Percentiles rank a stretch among this genome's conserved stretches.
phyloP scores from a whole-genome alignment of 2,888 invertebrate species.

The Hydraecia micacea region DNA sequence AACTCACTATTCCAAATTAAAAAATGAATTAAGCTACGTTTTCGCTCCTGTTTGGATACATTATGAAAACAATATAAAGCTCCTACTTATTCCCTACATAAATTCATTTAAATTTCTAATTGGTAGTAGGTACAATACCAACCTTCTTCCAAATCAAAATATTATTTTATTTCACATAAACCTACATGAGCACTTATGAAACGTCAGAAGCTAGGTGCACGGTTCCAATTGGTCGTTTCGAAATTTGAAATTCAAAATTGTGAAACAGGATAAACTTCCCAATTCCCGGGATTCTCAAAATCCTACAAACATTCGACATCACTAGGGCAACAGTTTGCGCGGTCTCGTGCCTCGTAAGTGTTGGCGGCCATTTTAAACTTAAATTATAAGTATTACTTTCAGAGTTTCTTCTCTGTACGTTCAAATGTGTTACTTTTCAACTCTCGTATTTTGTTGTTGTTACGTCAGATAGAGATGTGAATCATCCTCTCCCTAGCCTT shows the following conservation, averaged over 20 bases:
- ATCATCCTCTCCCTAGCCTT: neutral
- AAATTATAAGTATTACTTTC: conserved; percentile 67
- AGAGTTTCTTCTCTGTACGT: conserved; percentile 22
- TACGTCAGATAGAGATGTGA: neutral
- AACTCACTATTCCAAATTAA: neutral
- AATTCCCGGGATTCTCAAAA: conserved; percentile 10
- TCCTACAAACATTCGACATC: conserved; percentile 27
- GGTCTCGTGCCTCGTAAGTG: conserved; percentile 56
- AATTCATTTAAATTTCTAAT: neutral
- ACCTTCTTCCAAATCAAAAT: too few relatives aligned
- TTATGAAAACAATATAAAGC: neutral
- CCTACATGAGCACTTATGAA: too few relatives aligned
- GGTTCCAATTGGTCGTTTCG: too few relatives aligned
- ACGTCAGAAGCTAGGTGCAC: too few relatives aligned
- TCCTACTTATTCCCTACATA: too few relatives aligned
- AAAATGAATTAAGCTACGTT: neutral
- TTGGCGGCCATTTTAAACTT: conserved; percentile 68
- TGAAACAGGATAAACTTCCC: neutral
- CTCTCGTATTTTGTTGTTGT: conserved; percentile 12
- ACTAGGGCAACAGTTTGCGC: conserved; percentile 55
- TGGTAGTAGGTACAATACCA: neutral
- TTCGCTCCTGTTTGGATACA: neutral
- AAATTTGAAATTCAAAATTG: too few relatives aligned
- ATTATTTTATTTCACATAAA: too few relatives aligned
- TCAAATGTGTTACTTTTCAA: conserved; percentile 37